Conservation (phyloP, 2,888 invertebrate species). For the Eumerus sabulonum region DNA sequence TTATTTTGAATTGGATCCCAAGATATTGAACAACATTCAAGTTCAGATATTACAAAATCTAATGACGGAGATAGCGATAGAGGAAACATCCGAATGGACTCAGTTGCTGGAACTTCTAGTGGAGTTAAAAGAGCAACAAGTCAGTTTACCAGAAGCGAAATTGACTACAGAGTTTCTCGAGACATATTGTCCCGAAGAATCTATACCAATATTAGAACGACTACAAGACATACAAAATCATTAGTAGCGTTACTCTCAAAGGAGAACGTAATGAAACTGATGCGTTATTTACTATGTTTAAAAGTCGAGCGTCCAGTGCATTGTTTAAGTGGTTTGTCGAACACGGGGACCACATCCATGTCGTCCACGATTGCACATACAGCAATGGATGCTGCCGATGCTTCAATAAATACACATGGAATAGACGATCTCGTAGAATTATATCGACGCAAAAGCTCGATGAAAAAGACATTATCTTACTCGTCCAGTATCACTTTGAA, state of each 20-base stretch:
- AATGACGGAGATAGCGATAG: not conserved
- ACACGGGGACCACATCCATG: constrained; percentile 28
- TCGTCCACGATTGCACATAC: constrained; percentile 36
- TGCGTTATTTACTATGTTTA: constrained; percentile 12
- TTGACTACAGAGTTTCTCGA: constrained; percentile 10
- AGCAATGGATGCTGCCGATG: constrained; percentile 30
- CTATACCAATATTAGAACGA: constrained; percentile 3
- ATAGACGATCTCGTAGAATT: constrained; percentile 6
- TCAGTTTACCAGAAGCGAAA: not conserved
- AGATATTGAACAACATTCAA: too few relatives aligned
- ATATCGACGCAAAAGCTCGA: not conserved
- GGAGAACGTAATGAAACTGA: constrained; percentile 1
- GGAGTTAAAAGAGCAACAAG: not conserved
- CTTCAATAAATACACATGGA: constrained; percentile 7
- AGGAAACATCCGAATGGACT: not conserved
- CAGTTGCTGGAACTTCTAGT: not conserved
- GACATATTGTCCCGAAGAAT: not conserved
- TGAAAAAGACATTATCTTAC: not conserved
- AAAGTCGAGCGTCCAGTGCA: not conserved
- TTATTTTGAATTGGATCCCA: too few relatives aligned
- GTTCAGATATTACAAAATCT: too few relatives aligned
- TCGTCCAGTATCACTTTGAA: constrained; percentile 14
- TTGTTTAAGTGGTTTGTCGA: constrained; percentile 10
- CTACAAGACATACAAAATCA: not conserved
- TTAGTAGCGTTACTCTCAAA: constrained; percentile 1